phyloP scores from a whole-genome alignment of 1,140 invertebrate species.

The Helicorthomorpha holstii region DNA sequence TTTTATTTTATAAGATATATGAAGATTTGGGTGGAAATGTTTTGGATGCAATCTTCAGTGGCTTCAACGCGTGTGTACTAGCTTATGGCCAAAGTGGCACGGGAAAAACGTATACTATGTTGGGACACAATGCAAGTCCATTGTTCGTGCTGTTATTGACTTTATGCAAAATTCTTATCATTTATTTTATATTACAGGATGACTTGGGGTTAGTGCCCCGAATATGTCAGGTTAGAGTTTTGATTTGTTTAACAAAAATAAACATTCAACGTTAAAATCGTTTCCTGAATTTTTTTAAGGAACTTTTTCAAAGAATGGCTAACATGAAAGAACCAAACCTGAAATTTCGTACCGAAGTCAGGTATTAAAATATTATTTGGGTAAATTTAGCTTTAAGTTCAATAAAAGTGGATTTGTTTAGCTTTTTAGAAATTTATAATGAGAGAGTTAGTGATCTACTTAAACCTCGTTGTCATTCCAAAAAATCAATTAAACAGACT shows the following conservation, averaged over 20 bases:
- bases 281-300: constrained; percentile 13
- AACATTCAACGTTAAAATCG: background rate
- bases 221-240: constrained; percentile 14
- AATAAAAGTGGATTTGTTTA: constrained; percentile 21
- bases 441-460: constrained; percentile 75
- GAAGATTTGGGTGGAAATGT: constrained; percentile 43
- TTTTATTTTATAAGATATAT: constrained; percentile 39
- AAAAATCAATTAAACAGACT: constrained; percentile 32
- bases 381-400: background rate
- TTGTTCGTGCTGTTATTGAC: background rate
- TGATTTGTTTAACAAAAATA: background rate
- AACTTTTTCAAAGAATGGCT: constrained; percentile 21
- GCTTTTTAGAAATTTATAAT: constrained; percentile 75
- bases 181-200: constrained; percentile 13
- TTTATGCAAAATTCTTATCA: background rate
- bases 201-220: constrained; percentile 24
- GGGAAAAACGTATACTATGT: constrained; percentile 63
- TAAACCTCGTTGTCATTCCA: constrained; percentile 37
- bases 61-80: constrained; percentile 44
- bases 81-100: constrained; percentile 65
- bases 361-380: constrained; percentile 14
- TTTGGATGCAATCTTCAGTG: constrained; percentile 28
- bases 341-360: constrained; percentile 26
- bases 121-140: constrained; percentile 33
- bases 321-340: constrained; percentile 17